Conservation (phyloP, 2,797 vertebrate genomes). For the Lagothrix lagotricha region DNA sequence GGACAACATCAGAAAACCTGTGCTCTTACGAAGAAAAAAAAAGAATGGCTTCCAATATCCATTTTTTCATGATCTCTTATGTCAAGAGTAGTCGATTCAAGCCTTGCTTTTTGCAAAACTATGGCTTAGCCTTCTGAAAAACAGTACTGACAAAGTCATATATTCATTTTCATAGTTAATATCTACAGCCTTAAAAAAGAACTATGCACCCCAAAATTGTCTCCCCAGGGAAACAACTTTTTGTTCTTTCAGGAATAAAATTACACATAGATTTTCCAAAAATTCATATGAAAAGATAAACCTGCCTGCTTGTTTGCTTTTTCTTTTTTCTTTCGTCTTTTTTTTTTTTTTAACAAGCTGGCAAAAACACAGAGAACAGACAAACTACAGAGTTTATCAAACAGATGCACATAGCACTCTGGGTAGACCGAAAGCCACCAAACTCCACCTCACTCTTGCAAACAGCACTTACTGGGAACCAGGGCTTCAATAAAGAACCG, state of each 20-base stretch:
- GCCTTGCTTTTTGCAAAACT: background rate
- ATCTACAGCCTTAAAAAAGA: background rate
- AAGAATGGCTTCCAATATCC: background rate
- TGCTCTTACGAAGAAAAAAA: background rate
- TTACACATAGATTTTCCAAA: conserved; percentile 24
- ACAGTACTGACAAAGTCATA: background rate
- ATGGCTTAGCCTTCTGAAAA: background rate
- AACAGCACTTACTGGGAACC: background rate
- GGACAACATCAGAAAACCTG: background rate
- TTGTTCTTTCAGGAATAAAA: conserved; percentile 43
- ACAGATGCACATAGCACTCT: conserved; percentile 28
- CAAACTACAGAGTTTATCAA: conserved; percentile 68
- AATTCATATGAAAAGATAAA: conserved; percentile 52
- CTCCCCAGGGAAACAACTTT: conserved; percentile 10
- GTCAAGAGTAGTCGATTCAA: background rate
- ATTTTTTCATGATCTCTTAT: background rate
- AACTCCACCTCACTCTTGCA: background rate
- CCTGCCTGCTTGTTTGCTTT: background rate
- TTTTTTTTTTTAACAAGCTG: background rate
- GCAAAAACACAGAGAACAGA: conserved; percentile 52
- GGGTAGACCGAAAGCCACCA: conserved; percentile 27
- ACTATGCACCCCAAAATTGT: background rate
- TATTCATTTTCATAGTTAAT: conserved; percentile 18
- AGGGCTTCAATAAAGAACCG: background rate
- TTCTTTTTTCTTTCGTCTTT: background rate